A percentile compares a stretch with the other conserved stretches of the same genome.
Conservation (phyloP, 2,888 invertebrate species). For the Volucella bombylans region DNA sequence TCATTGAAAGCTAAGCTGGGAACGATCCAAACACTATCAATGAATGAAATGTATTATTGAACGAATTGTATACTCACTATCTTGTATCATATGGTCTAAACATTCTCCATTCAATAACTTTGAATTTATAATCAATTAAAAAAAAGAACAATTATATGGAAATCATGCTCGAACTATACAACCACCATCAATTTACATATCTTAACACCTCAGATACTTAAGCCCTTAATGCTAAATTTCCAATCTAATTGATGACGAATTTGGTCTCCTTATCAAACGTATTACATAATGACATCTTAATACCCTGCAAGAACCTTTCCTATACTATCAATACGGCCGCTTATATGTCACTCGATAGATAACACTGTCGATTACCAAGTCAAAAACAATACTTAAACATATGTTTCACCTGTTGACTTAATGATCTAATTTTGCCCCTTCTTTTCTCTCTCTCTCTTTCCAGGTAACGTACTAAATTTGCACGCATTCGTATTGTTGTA, state of each 20-base stretch:
- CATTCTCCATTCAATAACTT: too few relatives aligned
- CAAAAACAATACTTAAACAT: constrained; percentile 45
- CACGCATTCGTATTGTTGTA: constrained; percentile 21
- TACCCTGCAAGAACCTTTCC: not conserved
- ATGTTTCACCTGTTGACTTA: constrained; percentile 42
- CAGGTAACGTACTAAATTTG: constrained; percentile 36
- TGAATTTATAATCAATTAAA: too few relatives aligned
- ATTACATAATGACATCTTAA: not conserved
- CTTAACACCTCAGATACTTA: too few relatives aligned
- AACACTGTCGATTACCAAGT: constrained; percentile 17
- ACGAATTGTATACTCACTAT: too few relatives aligned
- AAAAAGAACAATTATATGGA: too few relatives aligned
- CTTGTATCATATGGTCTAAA: too few relatives aligned
- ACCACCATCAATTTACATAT: too few relatives aligned
- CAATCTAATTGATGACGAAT: constrained; percentile 9
- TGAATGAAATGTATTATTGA: too few relatives aligned
- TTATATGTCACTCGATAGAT: constrained; percentile 3
- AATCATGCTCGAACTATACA: too few relatives aligned
- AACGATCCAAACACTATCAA: too few relatives aligned
- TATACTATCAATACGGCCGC: constrained; percentile 5
- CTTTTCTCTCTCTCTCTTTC: constrained; percentile 22
- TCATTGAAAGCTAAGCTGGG: too few relatives aligned
- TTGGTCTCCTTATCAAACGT: not conserved
- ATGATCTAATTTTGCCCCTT: constrained; percentile 29
- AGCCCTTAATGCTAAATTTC: not conserved